Evolutionary conservation across 2,888 invertebrate species (phyloP), one percentile per base, ranked within the genome.

Genomic region (Dendrolimus pini): DNA sequence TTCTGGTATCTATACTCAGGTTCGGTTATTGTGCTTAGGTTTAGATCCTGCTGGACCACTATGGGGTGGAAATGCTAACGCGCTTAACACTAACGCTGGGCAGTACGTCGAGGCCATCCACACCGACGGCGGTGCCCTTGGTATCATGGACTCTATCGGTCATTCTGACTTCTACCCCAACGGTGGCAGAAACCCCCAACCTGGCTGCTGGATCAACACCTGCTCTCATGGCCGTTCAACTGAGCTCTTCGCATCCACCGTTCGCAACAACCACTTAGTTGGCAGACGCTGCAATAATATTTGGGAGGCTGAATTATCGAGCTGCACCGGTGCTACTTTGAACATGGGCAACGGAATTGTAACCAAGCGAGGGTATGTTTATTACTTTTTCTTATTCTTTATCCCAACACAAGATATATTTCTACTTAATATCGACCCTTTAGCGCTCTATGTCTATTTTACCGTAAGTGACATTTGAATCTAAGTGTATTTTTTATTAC

Each of bases 1-100:
- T 30, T 30, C 30, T 30, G 30, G 30, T 30, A 30, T 30, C 30
- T 30, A 30, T 30, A 30, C 30, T 30, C 30, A 30, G 30, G 30
- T 30, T 30, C 3, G 30, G 30, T 6, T 30, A 1, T 14, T 56
- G 58, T 55, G 58, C 56, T 10, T 60, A 83, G 83, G 77, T 57
- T 64, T 85, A 57, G 85, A 86, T 60, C 85, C 86, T 1, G 85
- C 86, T 14, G 80, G 82, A 41, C 85, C 84, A n/a, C 58, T 56
- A 1, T 86, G 82, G 81, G 57, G 59, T 0, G 63, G 62, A 14
- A 79, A 77, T 58, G 18, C 56, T 2, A 70, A 78, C 52, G 73
- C 75, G 10, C 62, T 85, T 6, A 74, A 70, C 52, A 14, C 18
- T 1, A 69, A 70, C 52, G 65, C 68, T 54, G 85, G 74, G 7